These are phyloP conservation scores for Phoeniculus purpureus DNA, from an alignment of 2,797 vertebrate species.

Conservation along the genomic window DNA sequence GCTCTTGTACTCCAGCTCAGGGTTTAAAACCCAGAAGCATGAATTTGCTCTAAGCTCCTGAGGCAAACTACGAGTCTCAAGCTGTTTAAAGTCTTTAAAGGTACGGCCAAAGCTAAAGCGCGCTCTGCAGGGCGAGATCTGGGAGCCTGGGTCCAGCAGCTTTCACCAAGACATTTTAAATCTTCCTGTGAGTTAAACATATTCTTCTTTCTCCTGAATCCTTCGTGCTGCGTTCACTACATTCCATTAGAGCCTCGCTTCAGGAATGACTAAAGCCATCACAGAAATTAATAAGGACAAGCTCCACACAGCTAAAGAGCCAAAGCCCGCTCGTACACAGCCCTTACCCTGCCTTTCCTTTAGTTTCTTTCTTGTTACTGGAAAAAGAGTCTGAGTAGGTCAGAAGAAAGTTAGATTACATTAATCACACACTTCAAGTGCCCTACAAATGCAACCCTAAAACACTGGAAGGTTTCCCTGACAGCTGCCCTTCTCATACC, in stretches of 20 bases:
- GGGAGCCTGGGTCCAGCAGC: conserved; percentile 51
- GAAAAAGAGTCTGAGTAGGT: not conserved
- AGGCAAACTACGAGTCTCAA: conserved; percentile 74
- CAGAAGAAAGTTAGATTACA: not conserved
- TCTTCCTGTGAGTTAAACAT: not conserved
- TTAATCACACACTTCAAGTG: not conserved
- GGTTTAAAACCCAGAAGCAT: conserved; percentile 74
- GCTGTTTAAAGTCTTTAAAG: conserved; percentile 80
- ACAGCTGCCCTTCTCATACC: not conserved
- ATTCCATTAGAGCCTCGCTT: not conserved
- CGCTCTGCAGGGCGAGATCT: conserved; percentile 66
- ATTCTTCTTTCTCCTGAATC: conserved; percentile 30
- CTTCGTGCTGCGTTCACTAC: not conserved
- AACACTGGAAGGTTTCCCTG: not conserved
- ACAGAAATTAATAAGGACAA: not conserved
- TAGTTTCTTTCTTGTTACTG: not conserved
- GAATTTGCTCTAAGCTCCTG: conserved; percentile 73
- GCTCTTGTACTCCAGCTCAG: conserved; percentile 70
- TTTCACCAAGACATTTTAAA: conserved; percentile 49
- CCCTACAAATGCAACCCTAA: not conserved
- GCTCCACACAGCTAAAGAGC: not conserved
- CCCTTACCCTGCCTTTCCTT: not conserved
- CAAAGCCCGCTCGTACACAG: not conserved
- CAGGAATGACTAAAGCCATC: not conserved
- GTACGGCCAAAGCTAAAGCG: conserved; percentile 66